Evolutionary conservation across 2,113 vertebrate species (phyloP).

Genomic region (Oryzias javanicus): DNA sequence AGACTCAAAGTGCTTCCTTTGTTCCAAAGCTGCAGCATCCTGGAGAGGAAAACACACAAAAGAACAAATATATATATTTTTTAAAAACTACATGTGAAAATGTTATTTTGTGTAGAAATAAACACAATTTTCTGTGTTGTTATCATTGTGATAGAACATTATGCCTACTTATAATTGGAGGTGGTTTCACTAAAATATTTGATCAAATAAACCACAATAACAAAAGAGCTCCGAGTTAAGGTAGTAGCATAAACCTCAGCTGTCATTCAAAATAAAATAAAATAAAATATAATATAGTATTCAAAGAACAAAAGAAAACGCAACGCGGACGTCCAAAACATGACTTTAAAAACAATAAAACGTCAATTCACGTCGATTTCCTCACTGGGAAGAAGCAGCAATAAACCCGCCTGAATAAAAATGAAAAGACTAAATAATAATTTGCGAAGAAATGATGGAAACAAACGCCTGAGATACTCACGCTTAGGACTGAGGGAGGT

Average conservation of each 20-base stretch:
- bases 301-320: slow-evolving; percentile 72
- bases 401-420: neutral
- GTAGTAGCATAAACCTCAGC: neutral
- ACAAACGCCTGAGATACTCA: slow-evolving; percentile 56
- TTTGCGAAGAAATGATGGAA: slow-evolving; percentile 4
- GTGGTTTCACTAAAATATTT: slow-evolving; percentile 1
- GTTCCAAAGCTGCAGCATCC: slow-evolving; percentile 68
- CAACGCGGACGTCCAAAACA: slow-evolving; percentile 47
- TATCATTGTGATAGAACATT: too few relatives aligned
- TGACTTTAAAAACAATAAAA: slow-evolving; percentile 44
- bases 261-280: slow-evolving; percentile 55
- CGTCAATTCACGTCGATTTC: neutral
- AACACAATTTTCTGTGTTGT: neutral
- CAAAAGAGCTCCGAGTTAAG: slow-evolving; percentile 18
- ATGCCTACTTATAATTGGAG: too few relatives aligned
- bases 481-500: slow-evolving; percentile 62
- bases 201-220: neutral
- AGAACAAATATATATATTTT: slow-evolving; percentile 6
- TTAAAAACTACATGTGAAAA: neutral
- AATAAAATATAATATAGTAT: slow-evolving; percentile 23
- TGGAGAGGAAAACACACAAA: slow-evolving; percentile 28
- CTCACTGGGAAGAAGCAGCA: neutral
- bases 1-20: slow-evolving; percentile 53
- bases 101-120: neutral
- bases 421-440: slow-evolving; percentile 2